Conservation (phyloP, 2,797 vertebrate species). For the Schizothorax lantsangensis region DNA sequence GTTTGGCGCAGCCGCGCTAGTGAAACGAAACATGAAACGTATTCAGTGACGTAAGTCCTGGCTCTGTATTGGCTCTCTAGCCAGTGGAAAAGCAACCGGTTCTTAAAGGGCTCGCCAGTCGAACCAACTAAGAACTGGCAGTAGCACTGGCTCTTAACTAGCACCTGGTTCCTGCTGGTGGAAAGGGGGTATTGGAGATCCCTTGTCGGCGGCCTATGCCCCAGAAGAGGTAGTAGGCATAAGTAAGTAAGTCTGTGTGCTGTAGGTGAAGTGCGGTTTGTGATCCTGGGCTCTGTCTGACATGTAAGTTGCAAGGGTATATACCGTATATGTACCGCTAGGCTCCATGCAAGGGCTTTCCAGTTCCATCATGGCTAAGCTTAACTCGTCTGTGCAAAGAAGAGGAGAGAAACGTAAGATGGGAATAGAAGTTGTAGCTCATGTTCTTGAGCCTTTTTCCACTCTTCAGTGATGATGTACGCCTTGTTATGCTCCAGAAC, state of each 20-base stretch:
- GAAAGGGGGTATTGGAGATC: no score
- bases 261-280: background rate
- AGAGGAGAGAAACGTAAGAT: background rate
- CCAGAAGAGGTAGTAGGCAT: no score
- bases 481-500: background rate
- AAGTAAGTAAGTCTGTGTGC: background rate
- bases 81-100: no score
- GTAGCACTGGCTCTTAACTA: no score
- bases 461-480: background rate
- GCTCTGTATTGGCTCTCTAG: no score
- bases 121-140: no score
- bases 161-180: no score
- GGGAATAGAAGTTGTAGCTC: background rate
- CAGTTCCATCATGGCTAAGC: background rate
- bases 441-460: background rate
- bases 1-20: no score
- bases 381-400: background rate
- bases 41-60: no score
- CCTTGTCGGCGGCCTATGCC: no score
- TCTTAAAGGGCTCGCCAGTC: no score
- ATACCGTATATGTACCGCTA: background rate
- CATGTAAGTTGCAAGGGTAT: background rate
- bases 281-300: background rate
- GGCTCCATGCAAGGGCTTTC: background rate
- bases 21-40: no score